Base-by-base conservation (phyloP, 2,888 invertebrate genomes). In the Cephonodes hylas region DNA sequence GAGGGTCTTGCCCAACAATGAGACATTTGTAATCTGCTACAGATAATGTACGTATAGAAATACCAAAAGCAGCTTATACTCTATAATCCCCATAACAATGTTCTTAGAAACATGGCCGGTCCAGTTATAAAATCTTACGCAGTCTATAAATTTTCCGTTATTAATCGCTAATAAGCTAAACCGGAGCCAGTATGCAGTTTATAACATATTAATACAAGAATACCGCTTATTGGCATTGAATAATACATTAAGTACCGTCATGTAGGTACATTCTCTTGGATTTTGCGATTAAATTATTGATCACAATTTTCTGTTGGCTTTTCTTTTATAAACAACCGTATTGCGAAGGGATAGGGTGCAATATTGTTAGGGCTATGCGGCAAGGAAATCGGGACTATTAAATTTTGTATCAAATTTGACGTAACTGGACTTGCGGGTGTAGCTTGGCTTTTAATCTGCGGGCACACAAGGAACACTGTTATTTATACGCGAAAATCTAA, bases 201-300 rank as follows among this genome's bases (percentile, higher is more conserved):
- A 62, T 62, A 58, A 57, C 31, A 34, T 62, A 62, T 46, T 38
- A 62, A 46, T 34, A 45, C 61, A 62, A 62, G 61, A 62, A 62
- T 62, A 62, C 46, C 46, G 34, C 58, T 62, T 44, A 58, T 57
- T 38, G 38, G 38, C 45, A 58, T 46, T 62, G 61, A 57, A 62
- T 62, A 62, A 58, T 58, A 58, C 25, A 62, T 62, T 62, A 58
- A 57, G 18, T 20, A 38, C 38, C 45, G 46, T 31, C 34, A 45
- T 58, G 61, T 46, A 62, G 58, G 23, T 58, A 61, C 46, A 46
- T 58, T 58, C 61, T 58, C 61, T 38, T 46, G 53, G 45, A 61
- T 57, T 61, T 53, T 42, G 60, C 42, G 23, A 44, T 44, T 42
- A 57, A 45, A 44, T 58, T 58, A 62, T 62, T 46, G 18, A 58